phyloP scores from a whole-genome alignment of 2,113 vertebrate species.

The Theristicus caerulescens region DNA sequence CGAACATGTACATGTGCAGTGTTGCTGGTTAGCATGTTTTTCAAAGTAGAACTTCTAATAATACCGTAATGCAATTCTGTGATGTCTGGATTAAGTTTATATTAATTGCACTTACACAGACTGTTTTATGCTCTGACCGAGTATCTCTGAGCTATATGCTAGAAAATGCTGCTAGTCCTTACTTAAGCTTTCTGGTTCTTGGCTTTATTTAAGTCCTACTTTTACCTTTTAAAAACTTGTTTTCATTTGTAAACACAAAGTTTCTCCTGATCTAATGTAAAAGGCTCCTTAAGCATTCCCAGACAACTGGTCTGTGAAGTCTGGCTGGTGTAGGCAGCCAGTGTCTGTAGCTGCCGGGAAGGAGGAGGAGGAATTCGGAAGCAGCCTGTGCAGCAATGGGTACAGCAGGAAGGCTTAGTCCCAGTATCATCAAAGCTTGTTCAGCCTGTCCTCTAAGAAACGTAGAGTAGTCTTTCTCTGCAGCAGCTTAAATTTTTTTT shows the following conservation, averaged over 20 bases:
- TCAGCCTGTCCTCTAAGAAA: not conserved
- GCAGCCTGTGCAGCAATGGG: not conserved
- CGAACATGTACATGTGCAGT: not conserved
- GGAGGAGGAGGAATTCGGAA: not conserved
- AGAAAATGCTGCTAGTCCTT: not conserved
- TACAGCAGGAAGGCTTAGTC: not conserved
- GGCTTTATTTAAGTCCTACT: not conserved
- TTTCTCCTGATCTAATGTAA: not conserved
- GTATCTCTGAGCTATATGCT: not conserved
- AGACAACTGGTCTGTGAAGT: constrained; percentile 2
- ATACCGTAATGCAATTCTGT: not conserved
- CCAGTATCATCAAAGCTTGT: not conserved
- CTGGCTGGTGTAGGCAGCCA: not conserved
- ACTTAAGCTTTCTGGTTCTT: not conserved
- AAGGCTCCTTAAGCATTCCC: not conserved
- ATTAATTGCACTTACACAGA: not conserved
- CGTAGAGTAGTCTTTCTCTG: not conserved
- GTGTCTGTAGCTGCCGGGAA: not conserved
- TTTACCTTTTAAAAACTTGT: not conserved
- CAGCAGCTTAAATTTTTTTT: not conserved
- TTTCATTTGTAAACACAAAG: not conserved
- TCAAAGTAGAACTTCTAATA: not conserved
- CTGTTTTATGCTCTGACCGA: not conserved
- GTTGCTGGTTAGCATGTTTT: not conserved
- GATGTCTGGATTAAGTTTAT: not conserved